These are phyloP conservation scores for human DNA, from an alignment of 2,113 vertebrate species.

Conservation along the genomic window GRCh38 chr2:219676501-219677000, in stretches of 20 bases:
- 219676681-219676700: background rate
- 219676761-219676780: background rate
- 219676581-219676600: constrained; percentile 28
- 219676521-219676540: background rate
- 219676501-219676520: constrained; percentile 24
- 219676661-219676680: background rate
- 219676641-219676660: background rate
- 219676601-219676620: background rate
- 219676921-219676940: background rate
- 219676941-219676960: background rate
- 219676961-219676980: background rate
- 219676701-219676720: background rate
- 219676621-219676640: background rate
- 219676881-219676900: background rate
- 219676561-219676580: background rate
- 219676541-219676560: constrained; percentile 60
- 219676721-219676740: background rate
- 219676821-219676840: background rate
- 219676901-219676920: background rate
- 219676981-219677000: too few species aligned
- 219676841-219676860: background rate
- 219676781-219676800: background rate
- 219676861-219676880: background rate
- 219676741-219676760: background rate
- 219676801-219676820: background rate